phyloP scores from a whole-genome alignment of 2,797 vertebrate genomes.

The Darevskia mixta region DNA sequence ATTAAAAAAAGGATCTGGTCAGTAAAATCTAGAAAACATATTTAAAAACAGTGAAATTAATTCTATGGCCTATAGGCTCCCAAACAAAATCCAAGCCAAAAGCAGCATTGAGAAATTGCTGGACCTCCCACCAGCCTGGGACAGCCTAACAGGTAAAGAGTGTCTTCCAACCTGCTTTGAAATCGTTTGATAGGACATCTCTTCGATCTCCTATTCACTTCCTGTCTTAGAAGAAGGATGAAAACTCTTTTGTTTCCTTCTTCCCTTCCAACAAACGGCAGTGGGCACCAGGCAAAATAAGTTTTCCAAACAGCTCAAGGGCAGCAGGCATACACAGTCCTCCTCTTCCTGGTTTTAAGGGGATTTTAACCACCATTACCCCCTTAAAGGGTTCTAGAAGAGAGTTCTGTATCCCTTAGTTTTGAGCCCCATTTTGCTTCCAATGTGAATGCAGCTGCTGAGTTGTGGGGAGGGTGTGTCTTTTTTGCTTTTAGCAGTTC shows the following conservation, averaged over 20 bases:
- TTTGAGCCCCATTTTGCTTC: neutral
- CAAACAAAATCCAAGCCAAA: neutral
- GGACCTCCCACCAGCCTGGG: neutral
- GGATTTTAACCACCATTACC: neutral
- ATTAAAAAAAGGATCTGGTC: conserved; percentile 63
- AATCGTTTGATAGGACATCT: too few relatives aligned
- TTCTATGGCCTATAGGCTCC: neutral
- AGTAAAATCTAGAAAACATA: conserved; percentile 44
- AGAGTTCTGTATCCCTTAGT: neutral
- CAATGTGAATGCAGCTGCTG: neutral
- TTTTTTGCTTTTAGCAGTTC: too few relatives aligned
- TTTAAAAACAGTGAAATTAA: neutral
- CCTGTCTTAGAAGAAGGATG: neutral
- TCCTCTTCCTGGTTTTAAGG: neutral
- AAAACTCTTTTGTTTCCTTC: neutral
- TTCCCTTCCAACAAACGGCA: neutral
- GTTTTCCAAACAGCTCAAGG: neutral
- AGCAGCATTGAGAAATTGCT: neutral
- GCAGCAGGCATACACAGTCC: neutral
- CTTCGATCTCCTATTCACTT: too few relatives aligned
- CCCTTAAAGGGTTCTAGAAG: neutral
- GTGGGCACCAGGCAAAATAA: neutral
- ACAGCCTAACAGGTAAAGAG: neutral
- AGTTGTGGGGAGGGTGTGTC: too few relatives aligned
- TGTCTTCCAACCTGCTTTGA: neutral